phyloP scores from a whole-genome alignment of 92 coral and sea anemone genomes.

The Virgularia gustaviana region DNA sequence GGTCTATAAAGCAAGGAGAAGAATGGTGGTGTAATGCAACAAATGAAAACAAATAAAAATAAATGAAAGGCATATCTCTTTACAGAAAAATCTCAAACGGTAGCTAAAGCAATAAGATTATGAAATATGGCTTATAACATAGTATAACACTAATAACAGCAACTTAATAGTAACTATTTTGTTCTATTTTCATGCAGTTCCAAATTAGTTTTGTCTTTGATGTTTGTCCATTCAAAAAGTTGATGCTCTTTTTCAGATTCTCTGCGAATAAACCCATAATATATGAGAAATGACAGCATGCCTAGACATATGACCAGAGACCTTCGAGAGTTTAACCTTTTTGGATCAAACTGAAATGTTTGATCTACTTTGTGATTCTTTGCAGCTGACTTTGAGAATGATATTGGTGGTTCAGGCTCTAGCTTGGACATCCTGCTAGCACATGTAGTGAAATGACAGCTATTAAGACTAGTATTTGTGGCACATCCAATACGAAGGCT shows the following conservation, averaged over 20 bases:
- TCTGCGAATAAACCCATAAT: conserved; percentile 56
- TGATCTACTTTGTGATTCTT: conserved; percentile 58
- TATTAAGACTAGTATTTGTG: conserved; percentile 3
- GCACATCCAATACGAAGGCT: too few relatives aligned
- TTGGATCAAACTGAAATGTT: conserved; percentile 52
- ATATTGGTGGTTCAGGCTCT: conserved; percentile 70
- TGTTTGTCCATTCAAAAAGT: conserved; percentile 41
- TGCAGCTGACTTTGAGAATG: conserved; percentile 82
- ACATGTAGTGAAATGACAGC: conserved; percentile 21
- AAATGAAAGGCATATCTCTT: not conserved
- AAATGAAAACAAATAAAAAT: too few relatives aligned
- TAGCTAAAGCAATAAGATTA: not conserved
- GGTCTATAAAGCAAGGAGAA: too few relatives aligned
- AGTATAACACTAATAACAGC: not conserved
- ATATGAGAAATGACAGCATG: conserved; percentile 51
- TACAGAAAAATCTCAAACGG: not conserved
- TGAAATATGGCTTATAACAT: not conserved
- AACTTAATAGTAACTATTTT: not conserved
- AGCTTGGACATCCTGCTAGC: too few relatives aligned
- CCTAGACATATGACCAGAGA: conserved; percentile 58
- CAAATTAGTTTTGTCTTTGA: conserved; percentile 9
- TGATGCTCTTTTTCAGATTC: conserved; percentile 44
- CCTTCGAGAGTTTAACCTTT: conserved; percentile 39
- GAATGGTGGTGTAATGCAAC: too few relatives aligned
- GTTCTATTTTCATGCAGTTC: not conserved